Percentiles rank a stretch among this genome's conserved stretches.
phyloP scores from a whole-genome alignment of 2,888 invertebrate species.

The Cecidostiba fungosa region DNA sequence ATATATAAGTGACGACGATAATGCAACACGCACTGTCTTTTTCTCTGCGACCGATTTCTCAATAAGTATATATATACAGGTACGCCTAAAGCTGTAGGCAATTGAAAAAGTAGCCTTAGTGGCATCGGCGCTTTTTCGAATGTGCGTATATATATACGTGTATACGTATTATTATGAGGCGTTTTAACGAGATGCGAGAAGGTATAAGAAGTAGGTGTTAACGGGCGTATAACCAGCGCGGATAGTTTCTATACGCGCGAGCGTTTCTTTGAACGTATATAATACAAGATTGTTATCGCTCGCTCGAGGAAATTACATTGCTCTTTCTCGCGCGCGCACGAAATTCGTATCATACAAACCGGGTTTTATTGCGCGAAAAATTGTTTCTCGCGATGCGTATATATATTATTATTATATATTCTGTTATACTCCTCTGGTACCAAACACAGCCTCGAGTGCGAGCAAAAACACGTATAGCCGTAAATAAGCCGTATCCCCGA shows the following conservation, averaged over 20 bases:
- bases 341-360: slow-evolving; percentile 20
- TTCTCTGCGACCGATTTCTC: background rate
- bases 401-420: background rate
- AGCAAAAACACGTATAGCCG: slow-evolving; percentile 19
- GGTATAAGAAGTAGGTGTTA: slow-evolving; percentile 40
- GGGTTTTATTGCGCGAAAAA: background rate
- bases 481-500: slow-evolving; percentile 16
- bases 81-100: background rate
- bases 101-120: slow-evolving; percentile 29
- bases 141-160: background rate
- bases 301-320: background rate
- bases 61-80: background rate
- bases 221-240: slow-evolving; percentile 19
- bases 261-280: background rate
- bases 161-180: slow-evolving; percentile 17
- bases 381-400: background rate
- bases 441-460: background rate
- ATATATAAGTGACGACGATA: slow-evolving; percentile 12
- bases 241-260: background rate
- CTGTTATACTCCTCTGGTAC: background rate
- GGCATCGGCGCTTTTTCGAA: slow-evolving; percentile 25
- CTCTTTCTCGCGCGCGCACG: background rate
- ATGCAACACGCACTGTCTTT: slow-evolving; percentile 3
- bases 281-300: background rate
- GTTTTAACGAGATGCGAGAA: slow-evolving; percentile 19